Conservation (phyloP, 37 sponge, comb jelly and placozoan genomes). For the Beroe ovata region DNA sequence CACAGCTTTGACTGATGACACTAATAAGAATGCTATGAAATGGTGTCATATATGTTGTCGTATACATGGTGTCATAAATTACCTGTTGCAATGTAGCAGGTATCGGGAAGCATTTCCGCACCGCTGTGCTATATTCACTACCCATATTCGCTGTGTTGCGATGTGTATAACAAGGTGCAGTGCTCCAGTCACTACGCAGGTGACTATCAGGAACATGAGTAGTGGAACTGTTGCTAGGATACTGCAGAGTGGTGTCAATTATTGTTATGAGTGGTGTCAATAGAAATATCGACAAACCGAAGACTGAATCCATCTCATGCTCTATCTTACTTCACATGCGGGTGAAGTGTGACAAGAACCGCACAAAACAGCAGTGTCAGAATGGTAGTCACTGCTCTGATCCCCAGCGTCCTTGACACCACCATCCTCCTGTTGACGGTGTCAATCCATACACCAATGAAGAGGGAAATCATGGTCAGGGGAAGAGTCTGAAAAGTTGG, state of each 20-base stretch:
- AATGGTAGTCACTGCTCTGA: not conserved
- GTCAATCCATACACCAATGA: slow-evolving; percentile 37
- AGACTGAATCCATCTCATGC: not conserved
- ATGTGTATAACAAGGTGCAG: slow-evolving; percentile 16
- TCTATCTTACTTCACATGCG: not conserved
- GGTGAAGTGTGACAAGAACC: not conserved
- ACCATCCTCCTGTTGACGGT: not conserved
- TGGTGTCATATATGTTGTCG: not conserved
- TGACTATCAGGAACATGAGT: not conserved
- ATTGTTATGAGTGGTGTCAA: no score
- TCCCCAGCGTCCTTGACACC: not conserved
- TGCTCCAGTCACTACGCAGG: not conserved
- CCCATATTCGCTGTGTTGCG: slow-evolving; percentile 15
- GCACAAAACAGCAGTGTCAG: not conserved
- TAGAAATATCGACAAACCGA: no score
- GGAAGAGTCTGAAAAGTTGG: slow-evolving; percentile 19
- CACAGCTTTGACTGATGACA: no score
- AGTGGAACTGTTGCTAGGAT: not conserved
- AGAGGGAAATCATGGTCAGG: not conserved
- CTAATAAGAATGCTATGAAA: not conserved
- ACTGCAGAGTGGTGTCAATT: no score
- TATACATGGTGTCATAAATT: not conserved
- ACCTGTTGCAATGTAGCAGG: slow-evolving; percentile 29
- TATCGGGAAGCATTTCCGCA: not conserved
- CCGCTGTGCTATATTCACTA: slow-evolving; percentile 8